Conservation (phyloP, 2,888 invertebrate species). For the Palloptera scutellata region DNA sequence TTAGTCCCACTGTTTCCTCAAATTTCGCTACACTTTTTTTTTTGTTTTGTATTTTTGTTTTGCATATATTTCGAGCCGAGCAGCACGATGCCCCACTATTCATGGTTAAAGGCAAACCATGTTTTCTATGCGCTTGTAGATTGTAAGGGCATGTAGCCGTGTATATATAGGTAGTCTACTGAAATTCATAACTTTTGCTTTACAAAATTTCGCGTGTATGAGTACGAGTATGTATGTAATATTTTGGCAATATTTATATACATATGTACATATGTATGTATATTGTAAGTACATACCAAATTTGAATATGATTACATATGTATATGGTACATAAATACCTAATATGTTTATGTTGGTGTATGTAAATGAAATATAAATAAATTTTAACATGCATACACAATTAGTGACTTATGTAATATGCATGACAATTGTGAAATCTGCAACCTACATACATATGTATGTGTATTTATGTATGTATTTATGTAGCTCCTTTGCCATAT, state of each 20-base stretch:
- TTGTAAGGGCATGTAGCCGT: background rate
- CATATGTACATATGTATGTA: background rate
- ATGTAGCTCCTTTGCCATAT: constrained; percentile 46
- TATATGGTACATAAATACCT: background rate
- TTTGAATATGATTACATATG: background rate
- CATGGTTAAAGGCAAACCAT: no score
- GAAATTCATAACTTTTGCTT: constrained; percentile 26
- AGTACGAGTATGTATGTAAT: background rate
- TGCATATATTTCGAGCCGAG: no score
- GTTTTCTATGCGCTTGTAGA: no score
- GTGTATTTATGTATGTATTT: background rate
- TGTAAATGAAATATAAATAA: constrained; percentile 4
- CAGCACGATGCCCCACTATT: no score
- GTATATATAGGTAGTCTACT: constrained; percentile 21
- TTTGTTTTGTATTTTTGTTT: no score
- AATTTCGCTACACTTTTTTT: no score
- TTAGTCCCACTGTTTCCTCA: no score
- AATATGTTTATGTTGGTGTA: background rate
- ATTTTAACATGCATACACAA: constrained; percentile 1
- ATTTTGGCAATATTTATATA: background rate
- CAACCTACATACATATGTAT: background rate
- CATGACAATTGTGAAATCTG: background rate
- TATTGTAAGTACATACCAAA: background rate
- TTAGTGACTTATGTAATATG: background rate
- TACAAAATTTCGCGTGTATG: constrained; percentile 20